These are phyloP conservation scores for Parapristionchus giblindavisi DNA, from an alignment of 2,888 invertebrate species.

Conservation along the genomic window DNA sequence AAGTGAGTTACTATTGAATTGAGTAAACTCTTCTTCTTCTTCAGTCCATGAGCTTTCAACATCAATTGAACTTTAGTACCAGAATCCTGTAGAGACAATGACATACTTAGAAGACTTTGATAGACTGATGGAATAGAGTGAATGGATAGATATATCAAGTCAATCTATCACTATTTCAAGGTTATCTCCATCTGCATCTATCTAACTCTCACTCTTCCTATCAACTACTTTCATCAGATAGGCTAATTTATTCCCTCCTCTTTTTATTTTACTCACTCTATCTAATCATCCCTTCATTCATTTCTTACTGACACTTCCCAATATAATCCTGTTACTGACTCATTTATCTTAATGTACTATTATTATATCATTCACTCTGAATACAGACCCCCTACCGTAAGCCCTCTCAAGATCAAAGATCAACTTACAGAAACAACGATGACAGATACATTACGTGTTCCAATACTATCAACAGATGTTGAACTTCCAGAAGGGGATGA, in stretches of 20 bases:
- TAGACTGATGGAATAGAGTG: neutral
- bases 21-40: conserved; percentile 57
- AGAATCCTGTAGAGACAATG: conserved; percentile 13
- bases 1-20: conserved; percentile 57
- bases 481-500: conserved; percentile 24
- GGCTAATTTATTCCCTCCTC: neutral
- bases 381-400: neutral
- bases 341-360: neutral
- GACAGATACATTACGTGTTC: conserved; percentile 5
- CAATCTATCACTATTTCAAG: neutral
- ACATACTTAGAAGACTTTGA: neutral
- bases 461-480: conserved; percentile 2
- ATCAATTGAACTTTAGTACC: conserved; percentile 55
- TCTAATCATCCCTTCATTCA: neutral
- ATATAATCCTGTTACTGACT: conserved; percentile 4
- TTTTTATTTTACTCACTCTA: neutral
- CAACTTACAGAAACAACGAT: conserved; percentile 15
- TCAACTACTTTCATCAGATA: conserved; percentile 28
- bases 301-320: neutral
- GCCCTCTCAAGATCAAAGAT: neutral
- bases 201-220: neutral
- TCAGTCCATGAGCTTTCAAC: conserved; percentile 65
- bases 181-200: neutral
- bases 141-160: too few relatives aligned
- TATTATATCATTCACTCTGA: neutral